These are phyloP conservation scores for Sepioteuthis lessoniana DNA, from an alignment of 2,888 invertebrate species.

Conservation along the genomic window DNA sequence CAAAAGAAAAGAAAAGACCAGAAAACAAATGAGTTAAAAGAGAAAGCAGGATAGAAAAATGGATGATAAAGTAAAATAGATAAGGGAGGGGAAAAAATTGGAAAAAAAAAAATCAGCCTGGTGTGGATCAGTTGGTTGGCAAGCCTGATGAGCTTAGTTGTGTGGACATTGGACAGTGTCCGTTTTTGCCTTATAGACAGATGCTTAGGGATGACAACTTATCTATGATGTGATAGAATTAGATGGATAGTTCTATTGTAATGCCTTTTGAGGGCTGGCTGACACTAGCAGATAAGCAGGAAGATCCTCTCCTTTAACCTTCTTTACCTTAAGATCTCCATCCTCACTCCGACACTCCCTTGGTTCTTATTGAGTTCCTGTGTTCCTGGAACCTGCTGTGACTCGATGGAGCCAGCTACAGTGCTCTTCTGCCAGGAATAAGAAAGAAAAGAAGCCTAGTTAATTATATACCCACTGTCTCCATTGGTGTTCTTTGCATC, in stretches of 20 bases:
- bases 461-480: neutral
- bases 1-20: neutral
- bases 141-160: neutral
- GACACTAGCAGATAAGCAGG: neutral
- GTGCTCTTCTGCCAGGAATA: neutral
- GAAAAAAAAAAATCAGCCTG: neutral
- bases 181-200: conserved; percentile 13
- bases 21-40: neutral
- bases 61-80: neutral
- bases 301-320: neutral
- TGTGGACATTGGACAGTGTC: neutral
- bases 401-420: conserved; percentile 17
- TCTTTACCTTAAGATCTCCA: neutral
- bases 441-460: neutral
- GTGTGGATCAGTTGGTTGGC: neutral
- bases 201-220: neutral
- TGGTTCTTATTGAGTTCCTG: neutral
- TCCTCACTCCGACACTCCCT: neutral
- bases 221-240: neutral
- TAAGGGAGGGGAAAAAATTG: neutral
- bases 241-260: conserved; percentile 18
- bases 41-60: neutral
- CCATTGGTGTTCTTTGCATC: neutral
- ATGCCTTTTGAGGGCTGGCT: conserved; percentile 21
- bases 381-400: conserved; percentile 11